Conservation (phyloP, 2,888 invertebrate species). For the Cotesia congregata region DNA sequence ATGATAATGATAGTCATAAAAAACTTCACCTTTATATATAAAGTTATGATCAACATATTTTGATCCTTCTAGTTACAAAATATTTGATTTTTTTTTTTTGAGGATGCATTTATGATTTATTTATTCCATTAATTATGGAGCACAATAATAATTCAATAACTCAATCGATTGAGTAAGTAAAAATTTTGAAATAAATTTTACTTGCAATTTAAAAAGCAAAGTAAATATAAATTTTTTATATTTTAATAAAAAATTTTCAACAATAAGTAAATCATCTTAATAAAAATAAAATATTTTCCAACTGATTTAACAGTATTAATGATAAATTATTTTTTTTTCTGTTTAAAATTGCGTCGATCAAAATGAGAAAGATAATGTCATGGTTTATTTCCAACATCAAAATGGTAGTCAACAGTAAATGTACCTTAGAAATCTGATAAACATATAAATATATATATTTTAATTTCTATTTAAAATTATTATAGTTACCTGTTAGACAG, state of each 20-base stretch:
- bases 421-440: not conserved
- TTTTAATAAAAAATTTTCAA: not conserved
- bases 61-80: not conserved
- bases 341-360: not conserved
- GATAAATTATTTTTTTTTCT: not conserved
- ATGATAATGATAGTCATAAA: not conserved
- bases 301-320: not conserved
- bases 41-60: not conserved
- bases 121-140: not conserved
- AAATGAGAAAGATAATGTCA: not conserved
- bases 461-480: constrained; percentile 41
- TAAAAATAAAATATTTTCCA: not conserved
- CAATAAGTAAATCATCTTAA: not conserved
- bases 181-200: not conserved
- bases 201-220: not conserved
- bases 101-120: not conserved
- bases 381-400: not conserved
- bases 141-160: no score
- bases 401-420: constrained; percentile 5
- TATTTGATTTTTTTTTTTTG: not conserved
- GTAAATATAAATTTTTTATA: not conserved
- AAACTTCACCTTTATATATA: not conserved
- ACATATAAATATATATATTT: not conserved
- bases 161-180: not conserved
- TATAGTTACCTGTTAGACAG: constrained; percentile 66